phyloP scores from a whole-genome alignment of 1,140 invertebrate species.

The Maniola jurtina region DNA sequence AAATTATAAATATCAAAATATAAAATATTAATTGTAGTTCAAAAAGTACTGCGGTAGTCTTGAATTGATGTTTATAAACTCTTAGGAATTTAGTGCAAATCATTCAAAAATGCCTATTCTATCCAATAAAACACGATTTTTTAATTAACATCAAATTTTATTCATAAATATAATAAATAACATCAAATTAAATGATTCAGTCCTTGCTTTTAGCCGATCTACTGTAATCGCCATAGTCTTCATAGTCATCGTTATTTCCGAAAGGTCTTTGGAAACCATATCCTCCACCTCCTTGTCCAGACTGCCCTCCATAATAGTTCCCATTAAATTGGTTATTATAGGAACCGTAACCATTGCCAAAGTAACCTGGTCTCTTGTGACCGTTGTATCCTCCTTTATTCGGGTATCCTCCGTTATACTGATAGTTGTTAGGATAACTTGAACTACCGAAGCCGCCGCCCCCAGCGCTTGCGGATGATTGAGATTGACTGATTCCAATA shows the following conservation, averaged over 20 bases:
- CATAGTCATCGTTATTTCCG: constrained; percentile 31
- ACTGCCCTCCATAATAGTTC: constrained; percentile 47
- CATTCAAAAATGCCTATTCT: too few species aligned
- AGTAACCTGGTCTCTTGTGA: constrained; percentile 44
- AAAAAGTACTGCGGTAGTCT: too few species aligned
- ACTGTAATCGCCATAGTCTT: constrained; percentile 32
- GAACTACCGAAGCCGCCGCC: constrained; percentile 50
- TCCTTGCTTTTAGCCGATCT: constrained; percentile 27
- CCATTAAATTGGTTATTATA: constrained; percentile 66
- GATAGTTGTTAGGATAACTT: constrained; percentile 59
- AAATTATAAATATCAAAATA: too few species aligned
- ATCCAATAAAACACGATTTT: background rate
- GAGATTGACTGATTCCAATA: constrained; percentile 68
- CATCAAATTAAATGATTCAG: constrained; percentile 13
- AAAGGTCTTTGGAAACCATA: constrained; percentile 48
- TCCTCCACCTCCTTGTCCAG: constrained; percentile 20
- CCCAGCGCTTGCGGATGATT: constrained; percentile 56
- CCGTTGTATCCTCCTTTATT: constrained; percentile 27
- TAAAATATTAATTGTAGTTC: too few species aligned
- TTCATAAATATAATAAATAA: constrained; percentile 15
- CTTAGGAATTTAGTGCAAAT: too few species aligned
- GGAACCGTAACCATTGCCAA: constrained; percentile 47
- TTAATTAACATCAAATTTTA: background rate
- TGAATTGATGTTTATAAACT: too few species aligned
- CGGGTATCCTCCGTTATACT: constrained; percentile 45